phyloP scores from a whole-genome alignment of 1,140 invertebrate species.

The Drosophila kohkoa region DNA sequence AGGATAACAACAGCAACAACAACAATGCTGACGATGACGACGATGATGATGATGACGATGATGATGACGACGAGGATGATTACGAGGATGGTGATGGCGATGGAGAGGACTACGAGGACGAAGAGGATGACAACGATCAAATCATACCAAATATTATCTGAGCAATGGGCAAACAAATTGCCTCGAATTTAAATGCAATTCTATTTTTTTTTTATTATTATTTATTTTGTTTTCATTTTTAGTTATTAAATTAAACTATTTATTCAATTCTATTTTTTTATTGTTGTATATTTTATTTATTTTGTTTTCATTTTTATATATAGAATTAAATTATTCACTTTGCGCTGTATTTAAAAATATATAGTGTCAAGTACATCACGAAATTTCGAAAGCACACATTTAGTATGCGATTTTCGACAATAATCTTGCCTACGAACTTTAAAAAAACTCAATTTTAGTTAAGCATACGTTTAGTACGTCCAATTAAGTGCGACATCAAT shows the following conservation, averaged over 20 bases:
- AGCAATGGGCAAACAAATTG: conserved; percentile 35
- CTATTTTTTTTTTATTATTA: conserved; percentile 27
- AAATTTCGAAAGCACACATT: too few species aligned
- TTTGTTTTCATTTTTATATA: neutral
- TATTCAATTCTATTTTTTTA: neutral
- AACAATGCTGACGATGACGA: conserved; percentile 48
- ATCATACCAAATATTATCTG: conserved; percentile 80
- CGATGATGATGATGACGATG: conserved; percentile 57
- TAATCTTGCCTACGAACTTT: too few species aligned
- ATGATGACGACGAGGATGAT: conserved; percentile 68
- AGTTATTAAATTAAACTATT: conserved; percentile 3
- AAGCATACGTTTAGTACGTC: too few species aligned
- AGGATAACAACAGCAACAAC: conserved; percentile 6
- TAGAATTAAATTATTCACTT: too few species aligned
- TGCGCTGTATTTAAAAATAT: too few species aligned
- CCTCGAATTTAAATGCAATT: conserved; percentile 10
- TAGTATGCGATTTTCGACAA: too few species aligned
- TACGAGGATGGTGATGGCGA: conserved; percentile 55
- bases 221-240: conserved; percentile 12
- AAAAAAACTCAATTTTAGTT: too few species aligned
- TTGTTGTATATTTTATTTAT: neutral
- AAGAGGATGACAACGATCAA: conserved; percentile 76
- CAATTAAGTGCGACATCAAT: too few species aligned
- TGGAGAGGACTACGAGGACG: conserved; percentile 35
- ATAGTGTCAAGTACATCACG: too few species aligned